A percentile compares a stretch with the other conserved stretches of the same genome.
Evolutionary conservation across 2,888 invertebrate genomes (phyloP).

Genomic region (Candidula unifasciata): DNA sequence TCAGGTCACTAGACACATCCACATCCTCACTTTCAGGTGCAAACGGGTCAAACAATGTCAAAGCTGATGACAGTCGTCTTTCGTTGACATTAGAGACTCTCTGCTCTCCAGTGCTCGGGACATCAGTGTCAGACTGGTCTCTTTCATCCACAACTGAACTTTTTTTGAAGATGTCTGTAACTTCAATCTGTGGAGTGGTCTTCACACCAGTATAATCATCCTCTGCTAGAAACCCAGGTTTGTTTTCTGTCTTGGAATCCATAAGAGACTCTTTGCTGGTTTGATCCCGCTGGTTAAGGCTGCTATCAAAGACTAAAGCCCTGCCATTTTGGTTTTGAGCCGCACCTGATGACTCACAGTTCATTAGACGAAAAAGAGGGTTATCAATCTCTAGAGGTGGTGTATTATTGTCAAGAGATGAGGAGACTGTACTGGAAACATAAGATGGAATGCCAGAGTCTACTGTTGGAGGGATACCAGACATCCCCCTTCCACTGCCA

Average conservation of each 20-base stretch:
- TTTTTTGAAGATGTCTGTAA: conserved; percentile 42
- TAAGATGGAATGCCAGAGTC: conserved; percentile 45
- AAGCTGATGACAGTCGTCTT: conserved; percentile 68
- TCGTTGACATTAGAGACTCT: conserved; percentile 72
- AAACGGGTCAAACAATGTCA: conserved; percentile 67
- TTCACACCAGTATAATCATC: not conserved
- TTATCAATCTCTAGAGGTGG: conserved; percentile 51
- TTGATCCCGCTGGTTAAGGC: not conserved
- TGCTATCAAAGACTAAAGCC: not conserved
- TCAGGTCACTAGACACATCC: conserved; percentile 6
- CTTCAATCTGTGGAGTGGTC: conserved; percentile 44
- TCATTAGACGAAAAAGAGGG: conserved; percentile 35
- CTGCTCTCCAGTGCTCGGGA: conserved; percentile 67
- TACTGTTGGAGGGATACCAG: conserved; percentile 16
- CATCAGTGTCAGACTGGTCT: conserved; percentile 47
- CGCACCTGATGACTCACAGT: not conserved
- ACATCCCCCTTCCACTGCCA: conserved; percentile 2
- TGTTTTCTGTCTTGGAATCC: not conserved
- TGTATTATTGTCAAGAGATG: conserved; percentile 51
- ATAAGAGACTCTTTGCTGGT: conserved; percentile 24
- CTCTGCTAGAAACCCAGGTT: not conserved
- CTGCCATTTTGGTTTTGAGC: not conserved
- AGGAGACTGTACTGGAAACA: conserved; percentile 34
- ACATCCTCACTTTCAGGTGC: conserved; percentile 38
- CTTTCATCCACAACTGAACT: conserved; percentile 25